These are phyloP conservation scores for Tricholauxania praeusta DNA, from an alignment of 2,888 invertebrate species.

Conservation along the genomic window DNA sequence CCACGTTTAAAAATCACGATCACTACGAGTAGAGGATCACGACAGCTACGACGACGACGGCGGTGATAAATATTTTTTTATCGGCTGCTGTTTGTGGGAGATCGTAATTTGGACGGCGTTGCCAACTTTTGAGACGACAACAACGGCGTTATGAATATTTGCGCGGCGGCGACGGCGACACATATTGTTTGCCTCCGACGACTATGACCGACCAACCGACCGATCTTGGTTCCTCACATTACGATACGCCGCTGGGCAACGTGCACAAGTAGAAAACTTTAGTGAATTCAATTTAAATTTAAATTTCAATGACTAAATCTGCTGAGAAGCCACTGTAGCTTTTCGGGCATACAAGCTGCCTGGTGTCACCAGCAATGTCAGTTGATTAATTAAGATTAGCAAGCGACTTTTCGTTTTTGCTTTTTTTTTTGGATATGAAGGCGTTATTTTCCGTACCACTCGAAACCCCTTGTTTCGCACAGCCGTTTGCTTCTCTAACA, in stretches of 20 bases:
- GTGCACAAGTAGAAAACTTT: constrained; percentile 23
- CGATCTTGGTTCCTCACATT: constrained; percentile 24
- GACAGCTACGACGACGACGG: neutral
- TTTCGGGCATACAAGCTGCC: too few relatives aligned
- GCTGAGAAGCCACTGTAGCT: too few relatives aligned
- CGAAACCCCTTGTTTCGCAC: neutral
- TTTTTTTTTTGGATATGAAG: neutral
- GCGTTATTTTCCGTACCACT: constrained; percentile 2
- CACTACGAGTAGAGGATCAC: neutral
- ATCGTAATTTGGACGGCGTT: constrained; percentile 44
- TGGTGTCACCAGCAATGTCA: neutral
- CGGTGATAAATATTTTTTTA: constrained; percentile 19
- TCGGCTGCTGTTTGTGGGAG: constrained; percentile 24
- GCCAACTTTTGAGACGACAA: constrained; percentile 55
- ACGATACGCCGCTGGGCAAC: constrained; percentile 43
- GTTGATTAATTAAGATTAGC: constrained; percentile 28
- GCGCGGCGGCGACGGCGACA: constrained; percentile 45
- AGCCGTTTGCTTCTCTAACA: neutral
- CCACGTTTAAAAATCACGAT: constrained; percentile 34
- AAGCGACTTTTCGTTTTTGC: neutral
- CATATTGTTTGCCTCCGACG: constrained; percentile 44
- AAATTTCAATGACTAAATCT: neutral
- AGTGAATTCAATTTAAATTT: constrained; percentile 24
- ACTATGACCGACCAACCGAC: constrained; percentile 1
- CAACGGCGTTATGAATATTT: constrained; percentile 48